Base-by-base conservation (phyloP, 2,113 vertebrate genomes). In the Brachirus orientalis region DNA sequence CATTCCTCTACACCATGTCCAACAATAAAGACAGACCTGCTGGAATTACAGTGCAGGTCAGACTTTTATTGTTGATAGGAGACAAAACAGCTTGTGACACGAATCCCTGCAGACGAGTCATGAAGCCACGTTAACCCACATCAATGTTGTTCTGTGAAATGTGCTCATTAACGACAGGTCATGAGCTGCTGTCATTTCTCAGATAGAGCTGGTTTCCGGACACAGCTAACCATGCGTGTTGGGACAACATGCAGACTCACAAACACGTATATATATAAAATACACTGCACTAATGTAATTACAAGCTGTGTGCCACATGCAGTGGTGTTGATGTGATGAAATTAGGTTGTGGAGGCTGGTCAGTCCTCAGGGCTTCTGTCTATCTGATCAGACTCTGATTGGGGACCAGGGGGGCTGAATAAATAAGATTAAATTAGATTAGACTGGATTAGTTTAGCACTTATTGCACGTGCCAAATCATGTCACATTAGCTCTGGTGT, bases 391-490 rank as follows among this genome's bases (percentile, higher is more conserved):
- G 60, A 70, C 79, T 63, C 69, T 88, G 85, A 90, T 90, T 88
- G 88, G 73, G 70, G 79, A 14, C 22, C 10, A 19, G 57, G 65
- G 69, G 76, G 70, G 65, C 62, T 78, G 77, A 90, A 91, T 90
- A 92, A 90, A 90, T 90, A 82, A 70, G 72, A 88, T 88, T 80
- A 85, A 82, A 88, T 91, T 86, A 84, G 83, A 92, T 92, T 91
- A 91, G 66, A 88, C 80, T 81, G 80, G 88, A 92, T 92, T 92
- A 90, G 90, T 90, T 91, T 92, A 90, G 87, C 88, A 83, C 86
- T 92, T 91, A 92, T 92, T 91, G 91, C 91, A 89, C 82, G 80
- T 88, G 91, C 90, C 91, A 90, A 90, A 90, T 92, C 89, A 89
- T 88, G 88, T 91, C 89, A 90, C 86, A 91, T 91, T 90, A 92